Percentiles rank a stretch among this genome's conserved stretches.
These are phyloP conservation scores for Engystomops pustulosus DNA, from an alignment of 2,113 vertebrate species.

Conservation along the genomic window DNA sequence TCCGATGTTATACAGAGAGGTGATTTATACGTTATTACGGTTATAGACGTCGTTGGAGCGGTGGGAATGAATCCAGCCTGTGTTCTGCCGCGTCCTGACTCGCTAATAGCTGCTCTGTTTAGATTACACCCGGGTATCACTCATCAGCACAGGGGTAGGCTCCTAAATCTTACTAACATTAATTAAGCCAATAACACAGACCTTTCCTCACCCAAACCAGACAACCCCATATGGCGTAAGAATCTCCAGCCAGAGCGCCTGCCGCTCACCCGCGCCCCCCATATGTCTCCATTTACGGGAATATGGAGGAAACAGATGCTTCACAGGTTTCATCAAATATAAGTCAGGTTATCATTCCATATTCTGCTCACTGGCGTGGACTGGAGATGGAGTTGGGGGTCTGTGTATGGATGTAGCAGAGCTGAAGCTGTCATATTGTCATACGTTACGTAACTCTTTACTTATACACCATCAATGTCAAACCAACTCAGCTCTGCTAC, in stretches of 20 bases:
- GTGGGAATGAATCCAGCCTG: constrained; percentile 52
- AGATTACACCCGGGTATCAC: constrained; percentile 37
- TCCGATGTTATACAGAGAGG: constrained; percentile 64
- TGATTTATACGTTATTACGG: constrained; percentile 58
- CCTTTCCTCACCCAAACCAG: constrained; percentile 49
- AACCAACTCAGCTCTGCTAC: too few relatives aligned
- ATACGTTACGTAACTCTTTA: too few relatives aligned
- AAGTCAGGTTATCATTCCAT: neutral
- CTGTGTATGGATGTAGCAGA: neutral
- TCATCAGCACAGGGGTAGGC: constrained; percentile 43
- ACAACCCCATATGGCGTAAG: neutral
- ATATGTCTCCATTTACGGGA: constrained; percentile 37
- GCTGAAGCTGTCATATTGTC: too few relatives aligned
- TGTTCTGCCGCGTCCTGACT: constrained; percentile 36
- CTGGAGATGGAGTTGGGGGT: neutral
- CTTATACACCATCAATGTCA: too few relatives aligned
- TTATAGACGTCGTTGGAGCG: constrained; percentile 21
- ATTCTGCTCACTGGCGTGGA: too few relatives aligned
- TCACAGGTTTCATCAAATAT: constrained; percentile 59
- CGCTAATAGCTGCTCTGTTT: constrained; percentile 2
- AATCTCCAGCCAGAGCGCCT: constrained; percentile 31
- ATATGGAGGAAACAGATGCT: constrained; percentile 61
- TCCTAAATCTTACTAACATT: constrained; percentile 50
- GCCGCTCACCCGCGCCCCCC: fast-evolving
- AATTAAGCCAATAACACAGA: constrained; percentile 49